These are phyloP conservation scores for Panonychus citri DNA, from an alignment of 1,140 invertebrate genomes.

Conservation along the genomic window DNA sequence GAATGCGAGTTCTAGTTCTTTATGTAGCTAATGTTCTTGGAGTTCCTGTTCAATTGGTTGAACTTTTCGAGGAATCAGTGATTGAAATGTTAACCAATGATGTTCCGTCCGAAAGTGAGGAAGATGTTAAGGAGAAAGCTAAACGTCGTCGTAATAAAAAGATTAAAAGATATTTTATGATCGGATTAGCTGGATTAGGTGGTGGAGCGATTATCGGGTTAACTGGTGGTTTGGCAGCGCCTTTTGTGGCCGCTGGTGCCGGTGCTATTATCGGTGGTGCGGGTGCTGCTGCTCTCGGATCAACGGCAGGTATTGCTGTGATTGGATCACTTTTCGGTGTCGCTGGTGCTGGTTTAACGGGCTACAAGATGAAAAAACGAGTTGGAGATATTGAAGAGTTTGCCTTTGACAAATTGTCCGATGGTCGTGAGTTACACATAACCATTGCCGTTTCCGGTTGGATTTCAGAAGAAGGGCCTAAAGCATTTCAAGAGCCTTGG, in stretches of 20 bases:
- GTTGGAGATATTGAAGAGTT: slow-evolving; percentile 47
- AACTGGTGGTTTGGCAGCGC: slow-evolving; percentile 40
- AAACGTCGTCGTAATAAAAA: slow-evolving; percentile 28
- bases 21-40: slow-evolving; percentile 29
- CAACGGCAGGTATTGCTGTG: slow-evolving; percentile 34
- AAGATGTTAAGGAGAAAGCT: slow-evolving; percentile 20
- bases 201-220: slow-evolving; percentile 20
- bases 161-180: slow-evolving; percentile 35
- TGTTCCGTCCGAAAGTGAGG: slow-evolving; percentile 17
- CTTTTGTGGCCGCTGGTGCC: slow-evolving; percentile 38
- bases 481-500: slow-evolving; percentile 30
- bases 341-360: slow-evolving; percentile 39
- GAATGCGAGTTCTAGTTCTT: slow-evolving; percentile 34
- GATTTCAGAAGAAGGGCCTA: slow-evolving; percentile 25
- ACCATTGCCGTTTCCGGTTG: slow-evolving; percentile 43
- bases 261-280: slow-evolving; percentile 31
- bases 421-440: slow-evolving; percentile 31
- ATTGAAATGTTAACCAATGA: slow-evolving; percentile 24
- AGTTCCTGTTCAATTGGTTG: slow-evolving; percentile 30
- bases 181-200: slow-evolving; percentile 32
- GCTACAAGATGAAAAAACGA: slow-evolving; percentile 44
- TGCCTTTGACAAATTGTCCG: slow-evolving; percentile 32
- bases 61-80: slow-evolving; percentile 24
- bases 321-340: slow-evolving; percentile 42
- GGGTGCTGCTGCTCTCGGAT: slow-evolving; percentile 32